Conservation (phyloP, 2,113 vertebrate genomes). For the Pomatostomus ruficeps region DNA sequence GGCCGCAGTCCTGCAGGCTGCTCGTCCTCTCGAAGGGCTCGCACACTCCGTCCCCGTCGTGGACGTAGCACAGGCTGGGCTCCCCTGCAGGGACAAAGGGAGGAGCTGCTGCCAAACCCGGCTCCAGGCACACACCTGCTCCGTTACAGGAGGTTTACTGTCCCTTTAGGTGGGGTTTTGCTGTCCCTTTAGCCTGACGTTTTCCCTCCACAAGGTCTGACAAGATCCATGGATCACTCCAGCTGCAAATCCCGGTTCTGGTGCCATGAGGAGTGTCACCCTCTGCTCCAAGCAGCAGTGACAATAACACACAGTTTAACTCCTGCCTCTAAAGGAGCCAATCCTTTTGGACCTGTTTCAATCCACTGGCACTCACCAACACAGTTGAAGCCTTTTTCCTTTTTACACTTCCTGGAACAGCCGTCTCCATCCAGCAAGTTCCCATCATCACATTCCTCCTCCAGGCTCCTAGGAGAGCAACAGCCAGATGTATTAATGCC, state of each 20-base stretch:
- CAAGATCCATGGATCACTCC: background rate
- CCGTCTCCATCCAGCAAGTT: constrained; percentile 88
- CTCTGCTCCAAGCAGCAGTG: background rate
- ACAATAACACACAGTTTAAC: background rate
- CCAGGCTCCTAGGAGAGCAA: constrained; percentile 65
- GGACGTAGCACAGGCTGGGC: constrained; percentile 88
- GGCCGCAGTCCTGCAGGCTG: constrained; percentile 84
- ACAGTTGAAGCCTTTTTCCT: constrained; percentile 86
- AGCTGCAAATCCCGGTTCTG: background rate
- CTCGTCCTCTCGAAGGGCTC: constrained; percentile 84
- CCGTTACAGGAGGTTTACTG: background rate
- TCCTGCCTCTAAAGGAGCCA: background rate
- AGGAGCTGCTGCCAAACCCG: background rate
- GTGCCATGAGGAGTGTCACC: accelerated
- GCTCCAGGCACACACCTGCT: background rate
- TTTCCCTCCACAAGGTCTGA: background rate
- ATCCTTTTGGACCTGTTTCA: background rate
- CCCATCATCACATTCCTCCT: constrained; percentile 89
- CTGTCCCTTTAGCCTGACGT: background rate
- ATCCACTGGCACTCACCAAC: constrained; percentile 72
- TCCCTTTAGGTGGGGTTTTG: background rate
- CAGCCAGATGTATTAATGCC: background rate
- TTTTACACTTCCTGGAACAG: constrained; percentile 86
- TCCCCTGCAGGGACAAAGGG: constrained; percentile 75
- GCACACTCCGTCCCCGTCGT: constrained; percentile 84